These are phyloP conservation scores for Candidula unifasciata DNA, from an alignment of 2,888 invertebrate species.

Conservation along the genomic window DNA sequence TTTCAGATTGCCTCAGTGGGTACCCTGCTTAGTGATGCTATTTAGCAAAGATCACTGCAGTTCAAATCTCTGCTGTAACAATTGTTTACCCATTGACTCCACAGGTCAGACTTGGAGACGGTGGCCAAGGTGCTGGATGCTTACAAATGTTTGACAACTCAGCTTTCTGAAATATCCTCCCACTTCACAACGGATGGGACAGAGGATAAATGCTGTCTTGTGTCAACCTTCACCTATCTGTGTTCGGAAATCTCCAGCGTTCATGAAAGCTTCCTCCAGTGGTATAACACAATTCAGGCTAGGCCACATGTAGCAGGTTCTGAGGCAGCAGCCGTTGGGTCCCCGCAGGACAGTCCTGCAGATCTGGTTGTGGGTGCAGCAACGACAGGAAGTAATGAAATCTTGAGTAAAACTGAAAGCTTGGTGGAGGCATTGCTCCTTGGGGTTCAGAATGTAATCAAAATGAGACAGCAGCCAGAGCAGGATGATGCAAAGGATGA, in stretches of 20 bases:
- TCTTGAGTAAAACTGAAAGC: slow-evolving; percentile 54
- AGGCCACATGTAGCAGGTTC: background rate
- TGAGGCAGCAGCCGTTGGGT: background rate
- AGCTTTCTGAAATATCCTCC: background rate
- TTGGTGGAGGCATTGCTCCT: slow-evolving; percentile 81
- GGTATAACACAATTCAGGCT: slow-evolving; percentile 25
- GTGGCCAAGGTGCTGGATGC: slow-evolving; percentile 13
- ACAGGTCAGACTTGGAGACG: slow-evolving; percentile 42
- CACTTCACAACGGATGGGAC: slow-evolving; percentile 37
- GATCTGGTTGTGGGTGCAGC: background rate
- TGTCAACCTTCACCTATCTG: slow-evolving; percentile 25
- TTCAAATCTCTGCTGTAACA: background rate
- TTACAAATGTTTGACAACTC: background rate
- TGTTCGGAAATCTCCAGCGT: background rate
- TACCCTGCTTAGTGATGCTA: no score
- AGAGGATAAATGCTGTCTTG: slow-evolving; percentile 12
- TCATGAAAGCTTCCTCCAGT: slow-evolving; percentile 24
- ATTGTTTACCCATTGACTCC: background rate
- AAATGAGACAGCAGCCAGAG: slow-evolving; percentile 77
- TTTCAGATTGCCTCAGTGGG: no score
- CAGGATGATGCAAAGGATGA: slow-evolving; percentile 66
- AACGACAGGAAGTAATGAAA: background rate
- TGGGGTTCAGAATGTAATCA: slow-evolving; percentile 82
- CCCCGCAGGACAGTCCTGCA: background rate
- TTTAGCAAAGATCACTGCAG: background rate